Base-by-base conservation (phyloP, 2,888 invertebrate species). In the Neoitamus cyanurus region DNA sequence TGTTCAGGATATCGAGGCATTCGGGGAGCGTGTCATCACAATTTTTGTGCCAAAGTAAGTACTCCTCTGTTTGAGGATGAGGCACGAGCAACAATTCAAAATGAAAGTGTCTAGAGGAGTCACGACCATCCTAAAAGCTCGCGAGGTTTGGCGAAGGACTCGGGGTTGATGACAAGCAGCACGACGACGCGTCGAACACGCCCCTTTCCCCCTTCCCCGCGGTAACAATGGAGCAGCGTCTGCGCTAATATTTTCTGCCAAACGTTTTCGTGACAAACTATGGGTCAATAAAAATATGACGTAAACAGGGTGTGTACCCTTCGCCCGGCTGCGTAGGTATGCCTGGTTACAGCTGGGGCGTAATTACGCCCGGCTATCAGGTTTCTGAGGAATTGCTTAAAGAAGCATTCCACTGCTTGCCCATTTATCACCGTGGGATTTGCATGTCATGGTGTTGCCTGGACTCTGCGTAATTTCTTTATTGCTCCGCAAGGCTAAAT, bases 271-370 rank as follows among this genome's bases (percentile, higher is more conserved):
- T 82, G 82, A 69, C 48, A 69, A 68, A 3, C 30, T 7, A 82
- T 69, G 69, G 82, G 82, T 82, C 82, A 82, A 82, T 82, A 82
- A 82, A 82, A 82, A 82, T 82, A 82, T 82, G 82, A 82, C 82
- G 82, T 82, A 68, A 82, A 82, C 82, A 36, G 82, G 82, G 82
- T 82, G 82, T 82, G 82, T 69, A 36, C 34, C 82, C 37, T 20
- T 34, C 25, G n/a, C 58, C 68, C 28, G 20, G 36, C 36, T 28
- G 82, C 69, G 30, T 69, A 36, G 20, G 28, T n/a, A 37, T 37
- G 30, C 80, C 37, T 5, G 31, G 77, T 20, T 30, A 69, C 31
- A 34, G 46, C 46, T 58, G 58, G 30, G 30, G 13, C 20, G 42
- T 31, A 34, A 25, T 80, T 58, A 48, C 2, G 0, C 7, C 7